Evolutionary conservation across 2,888 invertebrate genomes (phyloP).

Genomic region (Acanthosepion esculentum): DNA sequence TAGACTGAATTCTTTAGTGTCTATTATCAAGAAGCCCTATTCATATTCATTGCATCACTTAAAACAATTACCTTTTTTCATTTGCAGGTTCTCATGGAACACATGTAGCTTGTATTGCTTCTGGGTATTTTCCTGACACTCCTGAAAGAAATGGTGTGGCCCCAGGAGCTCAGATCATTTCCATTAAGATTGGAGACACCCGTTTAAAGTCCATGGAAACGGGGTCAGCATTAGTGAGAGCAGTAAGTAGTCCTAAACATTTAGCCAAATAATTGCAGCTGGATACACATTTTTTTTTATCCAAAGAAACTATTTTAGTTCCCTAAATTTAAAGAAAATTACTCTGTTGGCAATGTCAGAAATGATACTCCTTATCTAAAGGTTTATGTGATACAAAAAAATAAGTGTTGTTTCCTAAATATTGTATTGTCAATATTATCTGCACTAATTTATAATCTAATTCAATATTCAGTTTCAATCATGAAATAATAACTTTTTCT

Average conservation of each 20-base stretch:
- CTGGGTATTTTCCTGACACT: conserved; percentile 89
- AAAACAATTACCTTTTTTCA: background rate
- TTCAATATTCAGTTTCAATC: too few relatives aligned
- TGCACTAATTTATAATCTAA: too few relatives aligned
- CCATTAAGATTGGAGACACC: conserved; percentile 92
- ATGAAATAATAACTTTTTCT: too few relatives aligned
- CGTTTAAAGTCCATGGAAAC: conserved; percentile 97
- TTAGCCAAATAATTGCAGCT: background rate
- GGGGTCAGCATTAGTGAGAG: conserved; percentile 91
- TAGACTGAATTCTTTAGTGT: background rate
- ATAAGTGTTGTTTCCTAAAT: too few relatives aligned
- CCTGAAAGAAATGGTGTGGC: conserved; percentile 95
- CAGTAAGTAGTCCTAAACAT: conserved; percentile 80
- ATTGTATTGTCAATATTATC: too few relatives aligned
- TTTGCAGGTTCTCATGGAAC: conserved; percentile 92
- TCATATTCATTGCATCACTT: too few relatives aligned
- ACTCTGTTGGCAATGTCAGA: too few relatives aligned
- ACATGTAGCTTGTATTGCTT: conserved; percentile 96
- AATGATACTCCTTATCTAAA: too few relatives aligned
- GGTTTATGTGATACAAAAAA: too few relatives aligned
- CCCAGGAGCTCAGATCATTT: conserved; percentile 95
- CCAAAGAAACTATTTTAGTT: too few relatives aligned
- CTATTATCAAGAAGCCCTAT: too few relatives aligned
- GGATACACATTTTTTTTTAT: background rate
- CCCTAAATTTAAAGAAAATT: too few relatives aligned